These are phyloP conservation scores for Nomada ferruginata DNA, from an alignment of 2,888 invertebrate genomes.

Conservation along the genomic window DNA sequence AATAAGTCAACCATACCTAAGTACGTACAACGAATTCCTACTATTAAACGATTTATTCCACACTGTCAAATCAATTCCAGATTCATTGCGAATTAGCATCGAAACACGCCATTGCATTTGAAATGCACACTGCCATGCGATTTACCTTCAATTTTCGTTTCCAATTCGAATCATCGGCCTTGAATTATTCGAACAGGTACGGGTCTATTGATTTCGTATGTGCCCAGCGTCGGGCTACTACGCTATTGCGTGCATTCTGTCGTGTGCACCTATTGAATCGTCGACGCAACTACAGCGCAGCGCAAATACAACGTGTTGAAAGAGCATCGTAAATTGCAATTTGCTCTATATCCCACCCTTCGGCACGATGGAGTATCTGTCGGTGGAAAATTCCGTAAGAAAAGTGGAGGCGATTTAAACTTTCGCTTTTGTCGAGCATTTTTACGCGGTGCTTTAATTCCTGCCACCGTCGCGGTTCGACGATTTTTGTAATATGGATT, in stretches of 20 bases:
- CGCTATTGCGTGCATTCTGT: conserved; percentile 28
- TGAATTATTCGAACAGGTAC: not conserved
- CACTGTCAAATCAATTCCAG: not conserved
- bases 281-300: conserved; percentile 13
- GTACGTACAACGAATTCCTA: too few relatives aligned
- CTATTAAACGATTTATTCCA: not conserved
- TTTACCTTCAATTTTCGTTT: conserved; percentile 4
- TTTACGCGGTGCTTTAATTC: not conserved
- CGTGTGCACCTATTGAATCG: conserved; percentile 36
- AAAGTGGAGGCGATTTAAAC: not conserved
- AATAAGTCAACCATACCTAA: too few relatives aligned
- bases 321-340: conserved; percentile 20
- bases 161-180: not conserved
- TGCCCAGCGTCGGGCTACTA: not conserved
- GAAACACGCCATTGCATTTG: not conserved
- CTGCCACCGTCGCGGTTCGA: not conserved
- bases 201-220: not conserved
- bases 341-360: not conserved
- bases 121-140: not conserved
- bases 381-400: not conserved
- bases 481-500: conserved; percentile 2
- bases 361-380: not conserved
- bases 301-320: conserved; percentile 9
- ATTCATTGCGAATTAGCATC: not conserved
- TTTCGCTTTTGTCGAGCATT: not conserved